Base-by-base conservation (phyloP, 2,797 vertebrate genomes). In the Anguilla megastoma region DNA sequence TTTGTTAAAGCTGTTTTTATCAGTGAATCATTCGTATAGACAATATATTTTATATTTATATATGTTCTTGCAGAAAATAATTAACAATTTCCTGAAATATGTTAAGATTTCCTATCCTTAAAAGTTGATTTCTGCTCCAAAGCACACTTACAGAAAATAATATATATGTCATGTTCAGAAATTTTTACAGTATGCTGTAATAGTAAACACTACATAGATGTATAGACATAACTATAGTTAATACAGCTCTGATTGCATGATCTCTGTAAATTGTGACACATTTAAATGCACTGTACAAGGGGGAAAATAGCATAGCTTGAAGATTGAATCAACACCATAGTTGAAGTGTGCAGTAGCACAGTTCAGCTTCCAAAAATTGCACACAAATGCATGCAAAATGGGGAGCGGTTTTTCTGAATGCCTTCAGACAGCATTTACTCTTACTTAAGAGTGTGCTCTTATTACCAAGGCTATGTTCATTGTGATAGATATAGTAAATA, bases 401-500 rank as follows among this genome's bases (percentile, higher is more conserved):
- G 10, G 30, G 30, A 14, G 50, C 8, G 48, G 45, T 27, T 16
- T 27, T 66, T 76, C 45, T 6, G 36, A 14, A 33, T 52, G 52
- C 54, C 74, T 60, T 48, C 58, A 50, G 33, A 63, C 52, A 50
- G 7, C 0, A 48, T 56, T 1, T 24, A 82, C 87, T 50, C 50
- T 50, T 50, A 9, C 87, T 56, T 79, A 45, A 79, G 88, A 56
- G 54, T 16, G 63, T 91, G 63, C 84, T 41, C 54, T 8, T 18
- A 41, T 80, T 86, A 90, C 91, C 91, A 88, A 88, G 89, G 91
- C 88, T 88, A 92, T 90, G 60, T 85, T 86, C 87, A 88, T 82
- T 89, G 89, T 89, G 86, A 36, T 80, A 79, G 52, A 88, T 92
- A 91, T 92, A 92, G 92, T 87, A 86, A 50, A 87, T 86, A 90